Evolutionary conservation across 2,113 vertebrate genomes (phyloP).

Genomic region (Erpornis zantholeuca): DNA sequence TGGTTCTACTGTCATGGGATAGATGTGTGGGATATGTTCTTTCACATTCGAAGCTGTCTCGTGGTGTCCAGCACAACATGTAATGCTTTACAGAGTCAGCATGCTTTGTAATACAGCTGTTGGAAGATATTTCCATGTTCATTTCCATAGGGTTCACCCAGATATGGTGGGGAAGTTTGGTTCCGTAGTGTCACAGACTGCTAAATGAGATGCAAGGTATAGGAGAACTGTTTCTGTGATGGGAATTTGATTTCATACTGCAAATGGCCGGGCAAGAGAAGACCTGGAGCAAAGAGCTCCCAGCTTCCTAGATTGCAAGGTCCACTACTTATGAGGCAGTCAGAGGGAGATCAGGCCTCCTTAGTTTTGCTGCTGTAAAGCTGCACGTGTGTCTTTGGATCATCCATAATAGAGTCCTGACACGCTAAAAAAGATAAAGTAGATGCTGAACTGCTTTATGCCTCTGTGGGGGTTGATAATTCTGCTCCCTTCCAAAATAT

Average conservation of each 20-base stretch:
- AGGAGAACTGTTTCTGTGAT: not conserved
- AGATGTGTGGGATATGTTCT: not conserved
- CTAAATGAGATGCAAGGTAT: not conserved
- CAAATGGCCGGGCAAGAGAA: not conserved
- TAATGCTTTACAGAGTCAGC: not conserved
- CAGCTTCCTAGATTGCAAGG: not conserved
- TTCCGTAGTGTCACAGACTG: not conserved
- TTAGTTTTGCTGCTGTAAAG: not conserved
- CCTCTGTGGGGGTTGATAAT: not conserved
- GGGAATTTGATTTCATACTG: not conserved
- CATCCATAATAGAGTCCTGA: not conserved
- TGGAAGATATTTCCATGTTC: not conserved
- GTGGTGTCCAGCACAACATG: not conserved
- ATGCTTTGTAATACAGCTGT: not conserved
- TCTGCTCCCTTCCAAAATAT: not conserved
- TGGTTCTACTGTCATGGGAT: not conserved
- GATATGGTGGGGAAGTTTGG: not conserved
- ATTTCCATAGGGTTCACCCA: not conserved
- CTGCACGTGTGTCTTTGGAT: accelerated
- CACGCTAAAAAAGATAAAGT: not conserved
- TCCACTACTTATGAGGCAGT: not conserved
- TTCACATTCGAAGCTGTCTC: not conserved
- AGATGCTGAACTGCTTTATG: not conserved
- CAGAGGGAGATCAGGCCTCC: not conserved
- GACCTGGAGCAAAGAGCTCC: not conserved